Percentiles rank a stretch among this genome's conserved stretches.
Evolutionary conservation across 2,888 invertebrate species (phyloP).

Genomic region (Scaptomyza parva): DNA sequence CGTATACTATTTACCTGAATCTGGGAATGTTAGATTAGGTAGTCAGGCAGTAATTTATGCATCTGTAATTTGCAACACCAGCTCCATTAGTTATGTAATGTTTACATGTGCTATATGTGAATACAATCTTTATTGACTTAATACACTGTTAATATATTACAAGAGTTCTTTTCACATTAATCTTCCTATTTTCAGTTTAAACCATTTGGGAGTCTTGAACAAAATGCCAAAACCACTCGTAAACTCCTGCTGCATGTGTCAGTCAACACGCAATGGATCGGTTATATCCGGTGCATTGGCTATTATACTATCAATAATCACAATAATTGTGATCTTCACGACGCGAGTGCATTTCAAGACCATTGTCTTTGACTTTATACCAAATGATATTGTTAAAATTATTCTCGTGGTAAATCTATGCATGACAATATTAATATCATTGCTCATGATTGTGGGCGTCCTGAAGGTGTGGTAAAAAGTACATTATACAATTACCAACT

Average conservation of each 20-base stretch:
- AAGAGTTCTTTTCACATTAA: too few species aligned
- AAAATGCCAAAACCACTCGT: slow-evolving; percentile 86
- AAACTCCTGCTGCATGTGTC: slow-evolving; percentile 89
- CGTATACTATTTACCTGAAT: slow-evolving; percentile 6
- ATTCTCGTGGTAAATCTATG: slow-evolving; percentile 91
- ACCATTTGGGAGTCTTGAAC: slow-evolving; percentile 1
- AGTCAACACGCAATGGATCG: slow-evolving; percentile 90
- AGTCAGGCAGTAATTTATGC: slow-evolving; percentile 3
- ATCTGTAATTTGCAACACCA: slow-evolving; percentile 23
- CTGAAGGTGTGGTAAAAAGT: slow-evolving; percentile 87
- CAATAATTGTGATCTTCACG: slow-evolving; percentile 89
- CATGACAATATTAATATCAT: slow-evolving; percentile 93
- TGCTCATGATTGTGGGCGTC: slow-evolving; percentile 90
- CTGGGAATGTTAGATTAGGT: slow-evolving; percentile 27
- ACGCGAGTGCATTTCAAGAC: slow-evolving; percentile 90
- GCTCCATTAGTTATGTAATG: background rate
- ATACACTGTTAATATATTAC: too few species aligned
- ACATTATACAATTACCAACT: background rate
- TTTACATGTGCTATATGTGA: too few species aligned
- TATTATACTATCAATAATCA: slow-evolving; percentile 90
- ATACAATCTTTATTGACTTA: background rate
- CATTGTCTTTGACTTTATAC: slow-evolving; percentile 90
- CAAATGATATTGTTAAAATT: slow-evolving; percentile 90
- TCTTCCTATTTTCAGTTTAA: slow-evolving; percentile 27
- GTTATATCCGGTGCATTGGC: slow-evolving; percentile 90